These are phyloP conservation scores for Gambusia yucatana DNA, from an alignment of 2,797 vertebrate species.

Conservation along the genomic window DNA sequence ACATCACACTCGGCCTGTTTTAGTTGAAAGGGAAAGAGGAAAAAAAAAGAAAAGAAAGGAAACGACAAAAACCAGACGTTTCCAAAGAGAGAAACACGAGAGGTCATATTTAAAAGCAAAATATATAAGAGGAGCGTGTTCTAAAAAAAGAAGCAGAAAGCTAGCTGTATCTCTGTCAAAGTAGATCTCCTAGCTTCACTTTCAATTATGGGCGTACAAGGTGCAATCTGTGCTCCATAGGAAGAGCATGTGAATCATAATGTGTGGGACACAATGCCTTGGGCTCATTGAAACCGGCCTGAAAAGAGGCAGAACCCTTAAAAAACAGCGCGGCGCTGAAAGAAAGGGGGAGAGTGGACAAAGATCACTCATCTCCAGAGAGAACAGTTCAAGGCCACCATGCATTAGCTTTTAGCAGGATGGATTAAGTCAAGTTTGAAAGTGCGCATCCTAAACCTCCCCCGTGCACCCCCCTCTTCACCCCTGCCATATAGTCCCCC, in stretches of 20 bases:
- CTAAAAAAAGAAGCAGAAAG: conserved; percentile 56
- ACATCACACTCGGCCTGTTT: neutral
- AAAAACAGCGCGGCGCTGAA: conserved; percentile 62
- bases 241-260: conserved; percentile 69
- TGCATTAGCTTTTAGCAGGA: conserved; percentile 90
- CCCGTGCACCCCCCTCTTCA: conserved; percentile 58
- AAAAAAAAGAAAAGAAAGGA: conserved; percentile 5
- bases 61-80: conserved; percentile 7
- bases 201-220: conserved; percentile 77
- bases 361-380: conserved; percentile 77
- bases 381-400: conserved; percentile 80
- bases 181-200: conserved; percentile 65
- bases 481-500: conserved; percentile 67
- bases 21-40: conserved; percentile 3
- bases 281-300: conserved; percentile 75
- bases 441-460: conserved; percentile 79
- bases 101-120: conserved; percentile 22
- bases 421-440: conserved; percentile 88
- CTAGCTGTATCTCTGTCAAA: conserved; percentile 51
- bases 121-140: conserved; percentile 20
- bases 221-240: conserved; percentile 65
- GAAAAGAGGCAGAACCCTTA: conserved; percentile 77
- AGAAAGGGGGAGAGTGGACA: conserved; percentile 61
- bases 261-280: conserved; percentile 71
- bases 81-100: conserved; percentile 26